These are phyloP conservation scores for Notolepis coatsorum DNA, from an alignment of 2,797 vertebrate genomes.

Conservation along the genomic window DNA sequence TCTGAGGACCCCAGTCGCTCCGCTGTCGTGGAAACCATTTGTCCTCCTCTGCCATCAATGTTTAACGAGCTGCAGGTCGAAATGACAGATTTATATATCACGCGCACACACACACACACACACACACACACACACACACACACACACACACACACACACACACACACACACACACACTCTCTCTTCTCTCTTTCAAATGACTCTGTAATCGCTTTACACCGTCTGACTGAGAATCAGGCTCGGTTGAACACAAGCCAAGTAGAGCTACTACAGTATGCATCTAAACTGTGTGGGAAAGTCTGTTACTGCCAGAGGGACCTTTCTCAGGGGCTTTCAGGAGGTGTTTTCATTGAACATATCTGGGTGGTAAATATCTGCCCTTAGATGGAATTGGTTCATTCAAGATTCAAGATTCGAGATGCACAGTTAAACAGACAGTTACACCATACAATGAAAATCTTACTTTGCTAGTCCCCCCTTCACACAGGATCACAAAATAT, in stretches of 20 bases:
- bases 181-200: conserved; percentile 28
- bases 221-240: conserved; percentile 30
- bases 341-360: too few relatives aligned
- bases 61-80: conserved; percentile 54
- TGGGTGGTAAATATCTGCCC: too few relatives aligned
- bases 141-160: too few relatives aligned
- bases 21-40: conserved; percentile 59
- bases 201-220: conserved; percentile 31
- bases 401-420: too few relatives aligned
- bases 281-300: conserved; percentile 19
- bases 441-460: too few relatives aligned
- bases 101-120: conserved; percentile 1
- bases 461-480: too few relatives aligned
- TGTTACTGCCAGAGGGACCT: not conserved
- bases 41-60: conserved; percentile 39
- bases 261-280: not conserved
- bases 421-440: too few relatives aligned
- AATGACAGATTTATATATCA: conserved; percentile 44
- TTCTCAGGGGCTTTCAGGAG: too few relatives aligned
- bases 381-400: too few relatives aligned
- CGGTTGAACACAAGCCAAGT: conserved; percentile 7
- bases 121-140: not conserved
- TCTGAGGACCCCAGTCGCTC: conserved; percentile 42
- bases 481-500: too few relatives aligned
- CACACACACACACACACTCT: not conserved